Evolutionary conservation across 2,888 invertebrate genomes (phyloP), one percentile per base, ranked within the genome.

Genomic region (Xestia sexstrigata): DNA sequence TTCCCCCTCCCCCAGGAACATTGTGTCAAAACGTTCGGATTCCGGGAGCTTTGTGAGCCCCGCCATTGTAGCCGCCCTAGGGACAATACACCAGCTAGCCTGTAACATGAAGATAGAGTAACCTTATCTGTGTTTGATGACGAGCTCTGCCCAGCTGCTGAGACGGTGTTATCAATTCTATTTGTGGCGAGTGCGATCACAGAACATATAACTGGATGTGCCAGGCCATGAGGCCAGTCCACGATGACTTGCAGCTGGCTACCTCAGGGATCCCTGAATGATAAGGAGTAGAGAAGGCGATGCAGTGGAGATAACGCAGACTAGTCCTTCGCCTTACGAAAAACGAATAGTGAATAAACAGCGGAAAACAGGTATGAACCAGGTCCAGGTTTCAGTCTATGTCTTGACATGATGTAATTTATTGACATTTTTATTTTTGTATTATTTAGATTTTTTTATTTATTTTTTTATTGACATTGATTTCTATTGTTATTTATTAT

Each of bases 11-110:
- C 23, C 47, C 30, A 3, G 17, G 11, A 55, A 55, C 71, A 78
- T 86, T 80, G 73, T 86, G 78, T 74, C 72, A 68, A 63, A 79
- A 74, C 77, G 74, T 76, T 74, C 45, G 58, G 60, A 78, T 70
- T 71, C 76, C 70, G 71, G 76, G 68, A 76, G 74, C 66, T 66
- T 73, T 79, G 79, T 76, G 58, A 60, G 58, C 68, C 15, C 70
- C 55, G 62, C 60, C 72, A 73, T 67, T 65, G 70, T 65, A n/a
- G 52, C 52, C 17, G 45, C 45, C 52, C 74, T 52, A 42, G 55
- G 42, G 35, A 78, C 70, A 78, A 66, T 35, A 63, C 23, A 55
- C 58, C 20, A 66, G 58, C 67, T 9, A 23, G 52, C n/a, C 58
- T 60, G 49, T 45, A 35, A 49, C 20, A 20, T 49, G 20, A 49